Conservation (phyloP, 2,113 vertebrate species). For the Sula dactylatra region DNA sequence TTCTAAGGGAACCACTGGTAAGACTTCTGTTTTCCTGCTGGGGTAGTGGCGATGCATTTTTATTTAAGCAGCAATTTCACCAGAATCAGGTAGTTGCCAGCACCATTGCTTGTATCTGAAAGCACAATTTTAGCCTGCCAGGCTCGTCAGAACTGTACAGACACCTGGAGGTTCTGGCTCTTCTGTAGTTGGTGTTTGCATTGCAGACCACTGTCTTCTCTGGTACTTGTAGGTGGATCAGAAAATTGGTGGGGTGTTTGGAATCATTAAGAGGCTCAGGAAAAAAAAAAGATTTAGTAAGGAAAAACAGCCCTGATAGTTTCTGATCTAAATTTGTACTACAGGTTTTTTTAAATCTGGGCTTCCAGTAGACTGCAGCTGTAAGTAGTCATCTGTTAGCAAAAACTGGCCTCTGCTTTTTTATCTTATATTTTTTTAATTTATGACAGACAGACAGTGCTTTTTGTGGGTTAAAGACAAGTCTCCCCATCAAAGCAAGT, state of each 20-base stretch:
- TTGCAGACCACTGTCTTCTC: constrained; percentile 35
- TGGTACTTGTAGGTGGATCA: constrained; percentile 13
- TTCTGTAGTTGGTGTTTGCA: background rate
- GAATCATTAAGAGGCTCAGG: constrained; percentile 71
- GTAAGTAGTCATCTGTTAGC: constrained; percentile 4
- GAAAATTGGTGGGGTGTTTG: constrained; percentile 20
- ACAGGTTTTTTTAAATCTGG: constrained; percentile 2
- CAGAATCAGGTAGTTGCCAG: constrained; percentile 26
- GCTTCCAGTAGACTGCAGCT: constrained; percentile 41
- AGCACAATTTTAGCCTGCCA: constrained; percentile 55
- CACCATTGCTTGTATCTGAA: constrained; percentile 40
- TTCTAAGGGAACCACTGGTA: constrained; percentile 63
- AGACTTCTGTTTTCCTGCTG: constrained; percentile 20
- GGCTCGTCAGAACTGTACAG: background rate
- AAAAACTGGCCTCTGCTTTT: constrained; percentile 17
- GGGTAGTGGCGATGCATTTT: constrained; percentile 13
- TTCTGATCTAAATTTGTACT: constrained; percentile 63
- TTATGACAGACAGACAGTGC: background rate
- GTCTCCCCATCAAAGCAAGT: constrained; percentile 3
- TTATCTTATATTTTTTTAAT: background rate
- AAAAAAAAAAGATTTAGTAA: constrained; percentile 33
- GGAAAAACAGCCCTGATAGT: constrained; percentile 48
- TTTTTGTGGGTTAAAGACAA: constrained; percentile 32
- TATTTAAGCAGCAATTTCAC: constrained; percentile 47
- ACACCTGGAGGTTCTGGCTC: constrained; percentile 11